Percentiles rank a stretch among this genome's conserved stretches.
These are phyloP conservation scores for Sarcophaga carnaria DNA, from an alignment of 2,888 invertebrate species.

Conservation along the genomic window DNA sequence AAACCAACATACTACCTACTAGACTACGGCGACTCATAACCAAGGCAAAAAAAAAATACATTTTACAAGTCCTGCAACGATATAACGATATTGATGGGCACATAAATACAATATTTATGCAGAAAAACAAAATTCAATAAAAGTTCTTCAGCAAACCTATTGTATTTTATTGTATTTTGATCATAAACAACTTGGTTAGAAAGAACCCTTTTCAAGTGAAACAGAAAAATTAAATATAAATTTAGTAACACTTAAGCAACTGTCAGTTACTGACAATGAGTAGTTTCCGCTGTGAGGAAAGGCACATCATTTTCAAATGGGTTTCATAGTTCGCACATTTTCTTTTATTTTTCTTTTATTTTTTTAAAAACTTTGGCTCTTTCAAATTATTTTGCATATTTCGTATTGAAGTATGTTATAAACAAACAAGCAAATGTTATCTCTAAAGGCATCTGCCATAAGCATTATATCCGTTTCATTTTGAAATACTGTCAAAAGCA, in stretches of 20 bases:
- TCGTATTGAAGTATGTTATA: neutral
- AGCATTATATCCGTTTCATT: conserved; percentile 23
- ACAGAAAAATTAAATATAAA: conserved; percentile 16
- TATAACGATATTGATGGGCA: too few relatives aligned
- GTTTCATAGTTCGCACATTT: conserved; percentile 22
- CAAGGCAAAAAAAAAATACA: too few relatives aligned
- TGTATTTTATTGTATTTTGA: too few relatives aligned
- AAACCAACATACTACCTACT: too few relatives aligned
- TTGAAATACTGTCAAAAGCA: neutral
- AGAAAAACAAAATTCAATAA: too few relatives aligned
- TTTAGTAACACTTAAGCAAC: conserved; percentile 22
- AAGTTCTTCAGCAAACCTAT: too few relatives aligned
- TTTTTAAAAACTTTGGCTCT: neutral
- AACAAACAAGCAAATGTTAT: conserved; percentile 28
- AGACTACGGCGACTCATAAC: too few relatives aligned
- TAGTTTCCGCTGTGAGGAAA: neutral
- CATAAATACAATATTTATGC: too few relatives aligned
- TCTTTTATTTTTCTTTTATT: neutral
- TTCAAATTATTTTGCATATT: neutral
- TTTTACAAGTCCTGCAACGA: too few relatives aligned
- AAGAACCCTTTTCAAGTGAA: neutral
- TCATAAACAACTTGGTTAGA: neutral
- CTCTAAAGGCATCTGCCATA: conserved; percentile 42
- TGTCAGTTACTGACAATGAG: neutral
- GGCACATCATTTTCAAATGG: neutral